Evolutionary conservation across 2,888 invertebrate genomes (phyloP), one percentile per base, ranked within the genome.

Genomic region (Dryomyza anilis): DNA sequence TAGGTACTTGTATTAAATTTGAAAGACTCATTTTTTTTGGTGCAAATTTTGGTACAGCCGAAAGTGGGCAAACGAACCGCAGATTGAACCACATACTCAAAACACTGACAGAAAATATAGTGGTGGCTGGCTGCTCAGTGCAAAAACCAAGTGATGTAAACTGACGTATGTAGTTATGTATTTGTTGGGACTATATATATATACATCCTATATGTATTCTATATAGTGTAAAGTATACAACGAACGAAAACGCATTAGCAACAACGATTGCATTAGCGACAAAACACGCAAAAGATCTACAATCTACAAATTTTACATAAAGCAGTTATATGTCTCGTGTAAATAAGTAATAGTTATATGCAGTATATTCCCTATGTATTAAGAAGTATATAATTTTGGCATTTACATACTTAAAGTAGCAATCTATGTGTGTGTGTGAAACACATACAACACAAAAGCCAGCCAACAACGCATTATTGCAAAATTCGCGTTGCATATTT

Each of bases 401-500:
- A 43, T 8, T 6, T 39, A 39, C 39, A 16, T 16, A 14, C 39
- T 39, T 39, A 39, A 39, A 43, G 43, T 43, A 19, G 33, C 16
- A 29, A 29, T 25, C 5, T 27, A 27, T 52, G 50, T 52, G 27
- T 52, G 10, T n/a, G 12, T 25, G 27, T 23, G 25, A 25, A 25
- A 25, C 23, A 52, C 16, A 25, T 8, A 33, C 55, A 36, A 55
- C 16, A 23, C 21, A 12, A 33, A 55, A 36, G 33, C 55, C 33
- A 23, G 19, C 25, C 21, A 55, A 21, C 21, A 55, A 36, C 36
- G 55, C 55, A 55, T 39, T 25, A 36, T 23, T 21, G 21, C 36
- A 36, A 16, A 55, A 23, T 25, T 33, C 55, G 55, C 23, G 36
- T 55, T 55, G 55, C 55, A 55, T 55, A 55, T 10, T 55, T 36